Evolutionary conservation across 1,140 invertebrate genomes (phyloP), one percentile per base, ranked within the genome.

Genomic region (Habropoda laboriosa): DNA sequence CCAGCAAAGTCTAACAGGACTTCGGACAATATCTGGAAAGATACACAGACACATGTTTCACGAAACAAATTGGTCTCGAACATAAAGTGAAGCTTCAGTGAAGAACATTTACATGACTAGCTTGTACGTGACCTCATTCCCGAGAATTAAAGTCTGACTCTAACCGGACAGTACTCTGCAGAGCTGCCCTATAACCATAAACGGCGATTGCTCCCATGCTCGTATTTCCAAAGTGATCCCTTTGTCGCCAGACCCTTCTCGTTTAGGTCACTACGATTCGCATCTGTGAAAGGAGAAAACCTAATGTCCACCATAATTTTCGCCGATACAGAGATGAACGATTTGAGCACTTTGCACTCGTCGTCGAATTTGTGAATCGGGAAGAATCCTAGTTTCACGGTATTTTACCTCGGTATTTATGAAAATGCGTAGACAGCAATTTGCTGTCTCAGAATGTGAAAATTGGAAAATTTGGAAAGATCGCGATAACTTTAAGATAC

Each of bases 141-240:
- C n/a, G 66, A 32, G 66, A 71, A 71, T 58, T 71, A 58, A 57
- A 71, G 40, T 16, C 40, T 38, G 38, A 40, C n/a, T 10, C 49
- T 7, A 42, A 35, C 68, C 3, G 27, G 24, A n/a, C 55, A 58
- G 55, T 27, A 61, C 30, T 42, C 71, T 49, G 58, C 32, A 35
- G 51, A 63, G 49, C 45, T 51, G 12, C 24, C 32, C 57, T 61
- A 40, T 61, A 73, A 73, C 42, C 57, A 40, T 72, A 72, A 72
- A 72, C 68, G 40, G 38, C 68, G 57, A 72, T 58, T 72, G 40
- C 68, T 70, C 49, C 21, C 49, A 55, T 47, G 53, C 40, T 60
- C 38, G 68, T 42, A 24, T 72, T 35, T 60, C 35, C 55, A 72
- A 72, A 58, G 40, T n/a, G 53, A 58, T 30, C 55, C 53, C 55